Conservation (phyloP, 2,888 invertebrate species). For the Adelphocoris suturalis region DNA sequence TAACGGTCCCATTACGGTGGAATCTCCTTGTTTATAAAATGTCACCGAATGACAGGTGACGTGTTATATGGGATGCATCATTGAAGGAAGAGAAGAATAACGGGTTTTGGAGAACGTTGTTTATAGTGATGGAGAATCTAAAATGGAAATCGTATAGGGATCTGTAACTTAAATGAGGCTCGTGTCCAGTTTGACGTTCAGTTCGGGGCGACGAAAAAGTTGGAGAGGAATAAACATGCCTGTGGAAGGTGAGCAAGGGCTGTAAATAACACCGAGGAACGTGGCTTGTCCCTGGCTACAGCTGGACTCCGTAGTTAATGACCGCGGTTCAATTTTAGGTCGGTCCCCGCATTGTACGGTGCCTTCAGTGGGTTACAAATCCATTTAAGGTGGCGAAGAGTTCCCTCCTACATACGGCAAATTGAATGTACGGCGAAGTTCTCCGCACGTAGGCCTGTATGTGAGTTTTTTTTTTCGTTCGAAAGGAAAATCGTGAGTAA, state of each 20-base stretch:
- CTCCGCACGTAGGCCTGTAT: not conserved
- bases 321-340: slow-evolving; percentile 62
- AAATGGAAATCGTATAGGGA: slow-evolving; percentile 26
- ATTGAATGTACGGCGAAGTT: slow-evolving; percentile 43
- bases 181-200: slow-evolving; percentile 43
- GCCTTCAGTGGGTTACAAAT: slow-evolving; percentile 52
- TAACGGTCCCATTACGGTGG: slow-evolving; percentile 51
- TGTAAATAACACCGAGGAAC: slow-evolving; percentile 43
- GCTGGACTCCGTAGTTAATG: slow-evolving; percentile 64
- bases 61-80: slow-evolving; percentile 49
- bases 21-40: slow-evolving; percentile 49
- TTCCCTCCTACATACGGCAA: slow-evolving; percentile 20
- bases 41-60: slow-evolving; percentile 47
- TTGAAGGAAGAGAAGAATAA: not conserved
- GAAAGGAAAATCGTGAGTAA: slow-evolving; percentile 34
- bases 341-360: slow-evolving; percentile 46
- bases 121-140: slow-evolving; percentile 34
- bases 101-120: slow-evolving; percentile 15
- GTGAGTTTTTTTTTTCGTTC: not conserved
- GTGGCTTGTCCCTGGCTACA: slow-evolving; percentile 24
- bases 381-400: slow-evolving; percentile 53
- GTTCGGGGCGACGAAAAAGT: slow-evolving; percentile 38
- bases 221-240: slow-evolving; percentile 38
- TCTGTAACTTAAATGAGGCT: slow-evolving; percentile 55
- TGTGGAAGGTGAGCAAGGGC: slow-evolving; percentile 37